Evolutionary conservation across 2,113 vertebrate genomes (phyloP), one percentile per base, ranked within the genome.

Genomic region (Gobius niger): DNA sequence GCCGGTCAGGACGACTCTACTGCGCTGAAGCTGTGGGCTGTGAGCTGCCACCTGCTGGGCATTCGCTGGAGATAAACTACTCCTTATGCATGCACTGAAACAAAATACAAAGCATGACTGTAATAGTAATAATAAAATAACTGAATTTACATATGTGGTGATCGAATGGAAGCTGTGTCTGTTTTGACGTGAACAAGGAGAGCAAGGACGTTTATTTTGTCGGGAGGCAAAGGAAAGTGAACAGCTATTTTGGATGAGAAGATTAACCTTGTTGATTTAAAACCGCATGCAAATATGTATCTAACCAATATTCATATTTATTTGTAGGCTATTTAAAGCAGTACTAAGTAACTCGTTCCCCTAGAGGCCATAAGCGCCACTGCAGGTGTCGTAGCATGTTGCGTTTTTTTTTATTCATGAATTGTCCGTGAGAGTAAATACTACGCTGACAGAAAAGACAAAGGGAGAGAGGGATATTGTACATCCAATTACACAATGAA

Each of bases 11-110:
- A 93, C 9, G 85, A 92, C 5, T 78, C 78, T 49, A 81, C 86
- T 0, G 86, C 91, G 19, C 61, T 87, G 8, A 90, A 88, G 73
- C 82, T 92, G 68, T 92, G 91, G 92, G 83, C 85, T 49, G 76
- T 86, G 52, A 92, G 92, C 88, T 92, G 91, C 83, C 87, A 87
- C 52, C 65, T 92, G 73, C 86, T 92, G 0, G 84, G 89, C 53
- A 89, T 93, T 77, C 82, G 84, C 70, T 92, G 91, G 92, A 88
- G 65, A 87, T 92, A 70, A 89, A 68, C 7, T 1, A 54, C 5
- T 56, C 41, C 46, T 42, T 12, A 46, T 18, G 16, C 8, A 2
- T 59, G n/a, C 24, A 11, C 54, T 6, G n/a, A 12, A 63, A 46
- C 8, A 63, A 12, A 62, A 63, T 11, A 63, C 61, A 63, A 60